Conservation (phyloP, 2,888 invertebrate genomes). For the Aquatica leii region DNA sequence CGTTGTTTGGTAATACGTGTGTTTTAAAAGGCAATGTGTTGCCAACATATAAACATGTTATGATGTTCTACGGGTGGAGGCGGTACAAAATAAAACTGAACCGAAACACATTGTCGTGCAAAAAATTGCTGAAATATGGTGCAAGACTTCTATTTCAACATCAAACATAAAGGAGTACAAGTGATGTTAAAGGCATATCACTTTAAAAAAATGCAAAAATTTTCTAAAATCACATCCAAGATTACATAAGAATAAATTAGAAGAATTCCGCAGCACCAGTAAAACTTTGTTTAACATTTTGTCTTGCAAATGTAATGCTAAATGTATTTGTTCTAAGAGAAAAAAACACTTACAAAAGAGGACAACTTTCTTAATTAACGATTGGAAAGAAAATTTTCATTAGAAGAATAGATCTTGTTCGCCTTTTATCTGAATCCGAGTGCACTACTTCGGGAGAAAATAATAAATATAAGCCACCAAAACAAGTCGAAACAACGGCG, state of each 20-base stretch:
- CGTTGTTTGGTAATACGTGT: too few relatives aligned
- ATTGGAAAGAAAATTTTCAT: not conserved
- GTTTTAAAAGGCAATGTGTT: too few relatives aligned
- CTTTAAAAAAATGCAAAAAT: not conserved
- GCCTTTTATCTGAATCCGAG: too few relatives aligned
- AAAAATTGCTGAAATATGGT: conserved; percentile 1
- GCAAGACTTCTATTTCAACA: not conserved
- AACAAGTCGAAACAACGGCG: not conserved
- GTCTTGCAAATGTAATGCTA: not conserved
- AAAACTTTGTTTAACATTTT: conserved; percentile 1
- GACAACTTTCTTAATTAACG: not conserved
- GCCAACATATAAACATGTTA: too few relatives aligned
- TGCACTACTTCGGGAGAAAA: not conserved
- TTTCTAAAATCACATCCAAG: too few relatives aligned
- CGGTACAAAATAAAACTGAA: too few relatives aligned
- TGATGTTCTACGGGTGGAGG: too few relatives aligned
- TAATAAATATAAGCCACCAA: not conserved
- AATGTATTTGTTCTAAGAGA: not conserved
- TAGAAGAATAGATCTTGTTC: not conserved
- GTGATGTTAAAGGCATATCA: conserved; percentile 1
- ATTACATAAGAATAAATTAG: too few relatives aligned
- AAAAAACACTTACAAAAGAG: not conserved
- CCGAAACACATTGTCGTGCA: too few relatives aligned
- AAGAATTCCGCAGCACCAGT: too few relatives aligned
- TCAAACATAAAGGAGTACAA: not conserved